Evolutionary conservation across 2,888 invertebrate species (phyloP), one percentile per base, ranked within the genome.

Genomic region (Phengaris alcon): DNA sequence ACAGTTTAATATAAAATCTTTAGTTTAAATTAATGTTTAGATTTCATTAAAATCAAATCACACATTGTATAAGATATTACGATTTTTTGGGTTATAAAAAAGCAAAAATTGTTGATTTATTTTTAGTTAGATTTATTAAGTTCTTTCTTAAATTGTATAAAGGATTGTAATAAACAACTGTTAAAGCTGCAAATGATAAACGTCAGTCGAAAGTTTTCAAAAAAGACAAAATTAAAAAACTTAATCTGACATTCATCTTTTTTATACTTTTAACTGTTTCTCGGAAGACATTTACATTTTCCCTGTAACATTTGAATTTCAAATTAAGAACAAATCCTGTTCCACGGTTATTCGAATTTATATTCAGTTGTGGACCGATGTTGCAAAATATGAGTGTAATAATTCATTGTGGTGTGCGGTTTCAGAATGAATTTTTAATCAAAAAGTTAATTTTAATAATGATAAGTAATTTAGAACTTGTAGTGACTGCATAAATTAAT

Each of bases 381-480:
- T 86, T 85, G 83, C 82, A 85, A 89, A 89, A 88, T 89, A 89
- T 88, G 87, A 86, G 84, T 84, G 86, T 86, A 86, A 90, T 90
- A 87, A 88, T 85, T 89, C 88, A 88, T 87, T 87, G 83, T 80
- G 70, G 52, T 72, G 52, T 72, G 8, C 44, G 52, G 35, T 22
- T 54, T 54, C 15, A 22, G 35, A 72, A 54, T 72, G 44, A 72
- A 13, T 54, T 52, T 72, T 72, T 72, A 52, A 72, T 72, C 72
- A 54, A 54, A 54, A 52, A 54, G 10, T 54, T 54, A 15, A 72
- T 12, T 72, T 72, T 72, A 72, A 13, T 22, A 72, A 13, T 13
- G 52, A 70, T 52, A 7, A 44, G 13, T 52, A 54, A 72, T 72
- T 54, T 72, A 72, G 51, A 72, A 51, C 15, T 52, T 51, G 69